Percentiles rank a stretch among this genome's conserved stretches.
Evolutionary conservation across 2,797 vertebrate species (phyloP).

Genomic region (Poecilia velifera): DNA sequence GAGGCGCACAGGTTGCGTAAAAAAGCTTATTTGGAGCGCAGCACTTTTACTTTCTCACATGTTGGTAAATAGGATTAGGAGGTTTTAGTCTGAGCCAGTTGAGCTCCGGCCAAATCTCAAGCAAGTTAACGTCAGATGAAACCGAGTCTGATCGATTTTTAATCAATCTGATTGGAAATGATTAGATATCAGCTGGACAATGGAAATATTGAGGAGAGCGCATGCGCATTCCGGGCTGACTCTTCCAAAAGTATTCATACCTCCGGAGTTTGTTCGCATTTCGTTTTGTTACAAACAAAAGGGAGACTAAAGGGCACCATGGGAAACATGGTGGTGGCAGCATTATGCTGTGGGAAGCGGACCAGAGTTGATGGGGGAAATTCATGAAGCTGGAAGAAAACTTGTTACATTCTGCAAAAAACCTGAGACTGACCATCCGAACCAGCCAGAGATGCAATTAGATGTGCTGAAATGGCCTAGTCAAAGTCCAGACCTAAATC

Average conservation of each 20-base stretch:
- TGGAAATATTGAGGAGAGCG: not conserved
- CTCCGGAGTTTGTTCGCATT: not conserved
- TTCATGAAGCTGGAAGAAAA: not conserved
- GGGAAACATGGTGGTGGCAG: not conserved
- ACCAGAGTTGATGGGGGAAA: not conserved
- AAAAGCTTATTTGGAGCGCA: slow-evolving; percentile 44
- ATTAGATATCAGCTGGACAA: too few relatives aligned
- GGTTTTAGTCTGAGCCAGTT: slow-evolving; percentile 39
- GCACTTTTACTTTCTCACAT: slow-evolving; percentile 63
- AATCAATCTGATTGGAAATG: not conserved
- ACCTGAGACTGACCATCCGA: too few relatives aligned
- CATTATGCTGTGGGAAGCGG: not conserved
- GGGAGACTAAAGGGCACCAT: not conserved
- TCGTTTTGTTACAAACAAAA: not conserved
- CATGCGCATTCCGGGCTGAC: not conserved
- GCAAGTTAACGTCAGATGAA: slow-evolving; percentile 17
- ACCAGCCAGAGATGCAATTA: not conserved
- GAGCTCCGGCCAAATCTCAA: slow-evolving; percentile 21
- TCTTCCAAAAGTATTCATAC: not conserved
- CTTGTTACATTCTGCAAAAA: not conserved
- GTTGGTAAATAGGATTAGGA: slow-evolving; percentile 64
- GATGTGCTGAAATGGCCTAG: not conserved
- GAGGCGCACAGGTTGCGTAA: slow-evolving; percentile 21
- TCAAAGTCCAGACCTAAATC: not conserved
- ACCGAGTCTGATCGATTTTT: not conserved